Evolutionary conservation across 2,113 vertebrate species (phyloP).

Genomic region (Naja naja): DNA sequence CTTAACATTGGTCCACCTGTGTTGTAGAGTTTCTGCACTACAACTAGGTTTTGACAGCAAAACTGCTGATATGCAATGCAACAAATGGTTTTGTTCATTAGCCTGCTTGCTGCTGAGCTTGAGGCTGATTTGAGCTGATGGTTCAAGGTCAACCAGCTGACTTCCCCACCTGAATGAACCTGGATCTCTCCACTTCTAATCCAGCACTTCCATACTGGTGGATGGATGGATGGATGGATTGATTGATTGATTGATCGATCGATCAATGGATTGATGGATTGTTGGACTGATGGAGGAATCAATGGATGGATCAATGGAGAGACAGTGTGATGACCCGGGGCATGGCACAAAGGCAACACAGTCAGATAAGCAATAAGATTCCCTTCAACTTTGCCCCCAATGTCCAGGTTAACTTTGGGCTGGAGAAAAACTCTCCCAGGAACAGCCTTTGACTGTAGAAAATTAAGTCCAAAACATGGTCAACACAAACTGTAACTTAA

Average conservation of each 20-base stretch:
- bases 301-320: accelerated
- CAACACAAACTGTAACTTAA: too few species aligned
- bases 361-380: too few species aligned
- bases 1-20: not conserved
- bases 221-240: not conserved
- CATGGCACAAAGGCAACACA: too few species aligned
- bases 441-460: too few species aligned
- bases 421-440: too few species aligned
- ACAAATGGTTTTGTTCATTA: not conserved
- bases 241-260: not conserved
- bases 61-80: not conserved
- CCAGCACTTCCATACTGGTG: not conserved
- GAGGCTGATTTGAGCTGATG: not conserved
- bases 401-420: too few species aligned
- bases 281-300: too few species aligned
- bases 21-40: not conserved
- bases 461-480: too few species aligned
- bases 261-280: too few species aligned
- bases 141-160: not conserved
- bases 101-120: too few species aligned
- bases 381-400: too few species aligned
- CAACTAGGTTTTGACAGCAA: not conserved
- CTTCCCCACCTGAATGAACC: not conserved
- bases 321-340: too few species aligned
- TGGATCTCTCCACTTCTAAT: not conserved